These are phyloP conservation scores for Orthosia cruda DNA, from an alignment of 2,888 invertebrate genomes.

Conservation along the genomic window DNA sequence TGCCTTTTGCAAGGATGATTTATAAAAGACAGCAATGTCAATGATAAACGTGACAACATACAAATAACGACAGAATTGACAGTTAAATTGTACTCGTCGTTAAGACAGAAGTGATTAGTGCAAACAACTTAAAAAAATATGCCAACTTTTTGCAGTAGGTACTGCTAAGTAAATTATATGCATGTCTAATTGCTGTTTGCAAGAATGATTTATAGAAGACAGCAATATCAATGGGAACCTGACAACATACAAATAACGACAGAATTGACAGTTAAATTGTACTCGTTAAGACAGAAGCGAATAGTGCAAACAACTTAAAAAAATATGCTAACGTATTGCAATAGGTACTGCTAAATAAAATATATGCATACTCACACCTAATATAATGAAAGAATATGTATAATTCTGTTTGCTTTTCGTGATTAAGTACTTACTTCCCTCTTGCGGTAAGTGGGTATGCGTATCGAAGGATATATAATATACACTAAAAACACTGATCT, in stretches of 20 bases:
- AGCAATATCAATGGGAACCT: constrained; percentile 28
- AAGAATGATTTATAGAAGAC: constrained; percentile 28
- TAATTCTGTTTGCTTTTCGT: constrained; percentile 33
- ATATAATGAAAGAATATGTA: constrained; percentile 2
- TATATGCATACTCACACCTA: constrained; percentile 7
- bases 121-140: constrained; percentile 13
- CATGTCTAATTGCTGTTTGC: constrained; percentile 22
- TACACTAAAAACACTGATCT: constrained; percentile 8
- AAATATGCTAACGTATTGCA: constrained; percentile 10
- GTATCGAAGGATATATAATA: neutral
- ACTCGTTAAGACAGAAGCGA: constrained; percentile 9
- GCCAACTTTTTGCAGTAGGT: constrained; percentile 2
- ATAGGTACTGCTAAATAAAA: constrained; percentile 13
- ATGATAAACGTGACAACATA: constrained; percentile 27
- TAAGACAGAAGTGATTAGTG: constrained; percentile 26
- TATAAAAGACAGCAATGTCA: constrained; percentile 25
- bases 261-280: constrained; percentile 27
- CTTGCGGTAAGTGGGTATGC: constrained; percentile 22
- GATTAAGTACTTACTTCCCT: constrained; percentile 43
- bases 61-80: constrained; percentile 30
- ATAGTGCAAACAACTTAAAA: constrained; percentile 20
- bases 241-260: constrained; percentile 34
- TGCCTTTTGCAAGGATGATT: constrained; percentile 25
- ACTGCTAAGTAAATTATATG: constrained; percentile 20
- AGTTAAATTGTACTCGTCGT: constrained; percentile 21